A percentile compares a stretch with the other conserved stretches of the same genome.
phyloP scores from a whole-genome alignment of 2,797 vertebrate genomes.

The Bradypus variegatus region DNA sequence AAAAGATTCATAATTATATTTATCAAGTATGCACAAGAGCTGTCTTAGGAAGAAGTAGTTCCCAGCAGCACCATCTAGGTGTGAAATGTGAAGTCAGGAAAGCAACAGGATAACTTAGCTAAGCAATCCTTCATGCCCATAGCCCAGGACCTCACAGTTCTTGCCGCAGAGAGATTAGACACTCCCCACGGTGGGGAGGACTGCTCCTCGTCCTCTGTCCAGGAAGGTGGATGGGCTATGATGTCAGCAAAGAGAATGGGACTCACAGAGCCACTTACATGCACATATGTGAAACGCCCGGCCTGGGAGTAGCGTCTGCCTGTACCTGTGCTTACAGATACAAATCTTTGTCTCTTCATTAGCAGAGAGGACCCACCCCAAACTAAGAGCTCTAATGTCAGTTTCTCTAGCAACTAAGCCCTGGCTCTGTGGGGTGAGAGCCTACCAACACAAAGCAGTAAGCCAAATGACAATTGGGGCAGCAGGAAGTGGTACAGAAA shows the following conservation, averaged over 20 bases:
- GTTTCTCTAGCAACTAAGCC: background rate
- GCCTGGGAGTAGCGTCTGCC: background rate
- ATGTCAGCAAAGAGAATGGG: background rate
- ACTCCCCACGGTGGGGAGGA: background rate
- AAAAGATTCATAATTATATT: too few relatives aligned
- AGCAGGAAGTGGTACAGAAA: background rate
- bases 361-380: background rate
- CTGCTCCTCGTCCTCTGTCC: background rate
- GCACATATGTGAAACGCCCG: background rate
- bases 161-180: background rate
- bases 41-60: too few relatives aligned
- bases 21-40: too few relatives aligned
- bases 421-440: background rate
- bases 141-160: background rate
- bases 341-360: background rate
- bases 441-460: background rate
- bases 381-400: background rate
- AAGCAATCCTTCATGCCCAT: background rate
- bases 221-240: fast-evolving
- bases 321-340: background rate
- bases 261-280: background rate
- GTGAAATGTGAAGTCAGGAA: background rate
- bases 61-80: background rate
- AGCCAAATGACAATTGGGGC: background rate
- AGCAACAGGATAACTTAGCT: background rate